Evolutionary conservation across 2,113 vertebrate genomes (phyloP), one percentile per base, ranked within the genome.

Genomic region (Aegotheles bennettii): DNA sequence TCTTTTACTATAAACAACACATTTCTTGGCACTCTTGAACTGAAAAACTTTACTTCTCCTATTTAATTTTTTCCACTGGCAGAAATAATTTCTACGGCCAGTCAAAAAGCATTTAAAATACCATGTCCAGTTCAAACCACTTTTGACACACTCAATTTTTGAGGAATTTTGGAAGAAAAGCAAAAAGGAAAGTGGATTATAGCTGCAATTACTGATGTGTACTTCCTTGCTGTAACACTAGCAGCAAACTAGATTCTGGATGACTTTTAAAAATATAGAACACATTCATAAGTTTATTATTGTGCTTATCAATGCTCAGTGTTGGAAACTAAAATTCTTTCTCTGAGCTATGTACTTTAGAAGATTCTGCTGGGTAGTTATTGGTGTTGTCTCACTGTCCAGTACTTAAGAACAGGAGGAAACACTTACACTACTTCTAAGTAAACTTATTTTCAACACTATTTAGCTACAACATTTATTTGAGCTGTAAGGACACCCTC

Each of bases 101-200:
- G 61, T 85, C 69, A 89, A 95, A 89, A 95, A 84, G 42, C 25
- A 90, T 85, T 78, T 59, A 64, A 95, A 92, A 84, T 80, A 96
- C 68, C 92, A 91, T 33, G 68, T 80, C 77, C 67, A 94, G 93
- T 91, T 91, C 77, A 94, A 95, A 82, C 38, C 64, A 42, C 63
- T 86, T 43, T 85, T 0, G 84, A 93, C 75, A 96, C 73, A 92
- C 70, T 85, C 78, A 71, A 79, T 88, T 84, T 88, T 87, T 91
- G 93, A 81, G 87, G 84, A 85, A 95, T 94, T 95, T 90, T 89
- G 84, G 94, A 94, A 84, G 64, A 89, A 92, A 95, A 76, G 70
- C 48, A 64, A 92, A 67, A 80, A 40, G 48, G 21, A 76, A 91
- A 80, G 68, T 50, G 47, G 81, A 87, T 95, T 90, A 93, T 70